These are phyloP conservation scores for Phacellophora camtschatica DNA, from an alignment of 30 jellyfish, hydroid and myxozoan genomes.

Conservation along the genomic window DNA sequence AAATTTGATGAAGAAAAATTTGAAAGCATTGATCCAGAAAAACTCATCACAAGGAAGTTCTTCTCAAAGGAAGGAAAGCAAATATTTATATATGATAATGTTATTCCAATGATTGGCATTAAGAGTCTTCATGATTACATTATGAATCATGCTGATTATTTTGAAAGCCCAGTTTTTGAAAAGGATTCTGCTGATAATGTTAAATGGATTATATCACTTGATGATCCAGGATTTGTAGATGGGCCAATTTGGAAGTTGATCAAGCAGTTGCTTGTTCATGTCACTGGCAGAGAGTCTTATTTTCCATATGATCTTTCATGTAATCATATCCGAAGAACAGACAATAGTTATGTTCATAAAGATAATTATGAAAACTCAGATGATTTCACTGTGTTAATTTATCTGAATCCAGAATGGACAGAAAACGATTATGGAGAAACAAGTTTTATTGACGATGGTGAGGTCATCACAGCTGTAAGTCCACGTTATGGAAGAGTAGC, in stretches of 20 bases:
- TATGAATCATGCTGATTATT: constrained; percentile 46
- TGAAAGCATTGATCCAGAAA: constrained; percentile 13
- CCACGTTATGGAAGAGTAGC: constrained; percentile 71
- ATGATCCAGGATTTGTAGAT: constrained; percentile 47
- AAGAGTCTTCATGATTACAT: constrained; percentile 25
- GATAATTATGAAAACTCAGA: constrained; percentile 32
- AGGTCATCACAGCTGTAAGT: constrained; percentile 32
- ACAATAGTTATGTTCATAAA: constrained; percentile 40
- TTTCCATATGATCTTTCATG: constrained; percentile 66
- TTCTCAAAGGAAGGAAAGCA: constrained; percentile 11
- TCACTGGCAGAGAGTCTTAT: constrained; percentile 40
- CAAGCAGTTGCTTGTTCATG: constrained; percentile 20
- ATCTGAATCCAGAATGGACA: constrained; percentile 33
- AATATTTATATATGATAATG: constrained; percentile 43
- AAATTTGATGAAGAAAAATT: neutral
- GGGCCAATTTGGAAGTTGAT: constrained; percentile 43
- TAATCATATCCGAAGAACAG: constrained; percentile 66
- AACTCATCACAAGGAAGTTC: constrained; percentile 4
- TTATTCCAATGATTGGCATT: constrained; percentile 4
- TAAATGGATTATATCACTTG: constrained; percentile 62
- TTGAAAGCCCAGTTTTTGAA: constrained; percentile 39
- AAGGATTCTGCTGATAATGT: constrained; percentile 56
- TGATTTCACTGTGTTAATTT: constrained; percentile 55
- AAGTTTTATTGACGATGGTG: constrained; percentile 13
- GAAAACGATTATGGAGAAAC: constrained; percentile 69